Conservation (phyloP, 64 coral and sea anemone species). For the Trachythela sp. region DNA sequence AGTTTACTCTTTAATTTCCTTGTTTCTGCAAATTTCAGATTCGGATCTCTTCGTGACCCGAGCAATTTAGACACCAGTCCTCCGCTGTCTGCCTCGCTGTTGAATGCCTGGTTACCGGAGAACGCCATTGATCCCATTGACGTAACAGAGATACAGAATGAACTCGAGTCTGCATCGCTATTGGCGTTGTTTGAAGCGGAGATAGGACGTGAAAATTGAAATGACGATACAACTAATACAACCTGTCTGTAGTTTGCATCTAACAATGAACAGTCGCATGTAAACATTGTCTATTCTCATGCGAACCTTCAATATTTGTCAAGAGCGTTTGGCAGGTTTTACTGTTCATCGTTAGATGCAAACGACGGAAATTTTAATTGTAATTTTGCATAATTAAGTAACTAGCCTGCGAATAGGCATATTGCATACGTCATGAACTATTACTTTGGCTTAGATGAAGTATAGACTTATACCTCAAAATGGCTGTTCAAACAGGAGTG, state of each 20-base stretch:
- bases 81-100: neutral
- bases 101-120: constrained; percentile 2
- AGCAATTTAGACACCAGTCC: neutral
- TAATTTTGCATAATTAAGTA: neutral
- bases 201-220: neutral
- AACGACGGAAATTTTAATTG: no score
- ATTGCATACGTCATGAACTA: neutral
- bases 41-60: neutral
- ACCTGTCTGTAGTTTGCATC: no score
- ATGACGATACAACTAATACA: no score
- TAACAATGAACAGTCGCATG: no score
- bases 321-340: no score
- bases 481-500: neutral
- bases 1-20: neutral
- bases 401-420: neutral
- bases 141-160: neutral
- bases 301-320: no score
- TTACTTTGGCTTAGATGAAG: neutral
- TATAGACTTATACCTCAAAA: neutral
- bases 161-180: neutral
- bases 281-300: no score
- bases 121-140: neutral
- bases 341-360: no score
- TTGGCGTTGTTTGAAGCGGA: neutral
- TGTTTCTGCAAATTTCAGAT: neutral